Conservation (phyloP, 2,113 vertebrate species). For the Pristiophorus japonicus region DNA sequence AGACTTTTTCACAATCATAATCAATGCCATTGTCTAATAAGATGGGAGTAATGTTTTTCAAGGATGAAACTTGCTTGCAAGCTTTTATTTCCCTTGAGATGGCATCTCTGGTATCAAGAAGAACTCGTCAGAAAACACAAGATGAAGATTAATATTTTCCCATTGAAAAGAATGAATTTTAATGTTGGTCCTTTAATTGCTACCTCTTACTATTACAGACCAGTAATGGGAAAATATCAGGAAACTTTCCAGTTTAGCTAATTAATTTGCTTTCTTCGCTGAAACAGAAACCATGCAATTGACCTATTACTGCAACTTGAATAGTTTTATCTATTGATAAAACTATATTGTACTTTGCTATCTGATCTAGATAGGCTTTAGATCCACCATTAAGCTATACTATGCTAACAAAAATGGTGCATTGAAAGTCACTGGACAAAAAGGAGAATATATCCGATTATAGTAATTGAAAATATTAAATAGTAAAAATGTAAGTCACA, state of each 20-base stretch:
- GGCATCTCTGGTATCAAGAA: not conserved
- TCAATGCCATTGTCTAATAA: not conserved
- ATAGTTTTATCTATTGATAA: too few relatives aligned
- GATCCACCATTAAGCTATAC: not conserved
- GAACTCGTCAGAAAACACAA: not conserved
- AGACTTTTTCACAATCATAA: not conserved
- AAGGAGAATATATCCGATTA: not conserved
- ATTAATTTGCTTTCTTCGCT: not conserved
- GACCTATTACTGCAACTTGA: too few relatives aligned
- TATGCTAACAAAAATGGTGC: not conserved
- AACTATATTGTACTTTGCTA: not conserved
- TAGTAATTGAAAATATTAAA: not conserved
- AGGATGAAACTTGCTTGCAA: not conserved
- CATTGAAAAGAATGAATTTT: not conserved
- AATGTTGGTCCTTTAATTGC: not conserved
- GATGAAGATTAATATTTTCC: not conserved
- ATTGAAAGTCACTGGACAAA: not conserved
- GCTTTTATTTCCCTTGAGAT: not conserved
- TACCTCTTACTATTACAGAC: not conserved
- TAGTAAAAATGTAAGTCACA: not conserved
- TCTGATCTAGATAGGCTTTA: not conserved
- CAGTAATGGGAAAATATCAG: not conserved
- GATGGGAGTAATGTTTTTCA: not conserved
- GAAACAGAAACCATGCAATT: not conserved
- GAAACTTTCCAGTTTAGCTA: not conserved